Base-by-base conservation (phyloP, 2,797 vertebrate genomes). In the Betta splendens region DNA sequence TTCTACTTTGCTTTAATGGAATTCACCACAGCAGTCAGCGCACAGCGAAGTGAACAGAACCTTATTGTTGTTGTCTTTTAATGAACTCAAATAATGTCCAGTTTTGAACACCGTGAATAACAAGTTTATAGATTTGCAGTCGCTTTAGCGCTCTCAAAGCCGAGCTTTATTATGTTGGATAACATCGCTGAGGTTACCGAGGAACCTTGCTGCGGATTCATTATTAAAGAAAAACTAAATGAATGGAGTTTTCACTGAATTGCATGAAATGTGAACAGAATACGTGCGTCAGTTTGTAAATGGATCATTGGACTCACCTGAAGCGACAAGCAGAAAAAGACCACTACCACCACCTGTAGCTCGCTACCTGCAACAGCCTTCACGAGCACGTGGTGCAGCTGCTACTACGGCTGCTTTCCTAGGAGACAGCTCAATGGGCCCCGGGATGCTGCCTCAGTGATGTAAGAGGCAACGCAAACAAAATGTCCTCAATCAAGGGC, bases 261-360 rank as follows among this genome's bases (percentile, higher is more conserved):
- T 37, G 26, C 15, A 31, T 59, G 40, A 22, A 44, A 66, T 21
- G 37, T 65, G 26, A 71, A 26, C 36, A 49, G 32, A 46, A 60
- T 52, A 37, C 61, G 9, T 2, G 10, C 38, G 17, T 23, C 9
- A 55, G 44, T 23, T 23, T 35, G 45, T 46, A 32, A 26, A 22
- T 1, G 10, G 9, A 29, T n/a, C 49, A 71, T 6, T 51, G 15
- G 35, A 32, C 61, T 46, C 22, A 64, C 40, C 35, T 50, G 22
- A 11, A 33, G 20, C 21, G 20, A n/a, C 48, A 36, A 25, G 29
- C 17, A 9, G n/a, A 48, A 25, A 51, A 50, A 72, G 79, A 63
- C 26, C 62, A 44, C 64, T 55, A 78, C 25, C 58, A 40, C 79
- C 78, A 72, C 82, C 83, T 81, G 65, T 63, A 73, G 83, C 29